phyloP scores from a whole-genome alignment of 2,113 vertebrate species.

The Ictalurus punctatus region DNA sequence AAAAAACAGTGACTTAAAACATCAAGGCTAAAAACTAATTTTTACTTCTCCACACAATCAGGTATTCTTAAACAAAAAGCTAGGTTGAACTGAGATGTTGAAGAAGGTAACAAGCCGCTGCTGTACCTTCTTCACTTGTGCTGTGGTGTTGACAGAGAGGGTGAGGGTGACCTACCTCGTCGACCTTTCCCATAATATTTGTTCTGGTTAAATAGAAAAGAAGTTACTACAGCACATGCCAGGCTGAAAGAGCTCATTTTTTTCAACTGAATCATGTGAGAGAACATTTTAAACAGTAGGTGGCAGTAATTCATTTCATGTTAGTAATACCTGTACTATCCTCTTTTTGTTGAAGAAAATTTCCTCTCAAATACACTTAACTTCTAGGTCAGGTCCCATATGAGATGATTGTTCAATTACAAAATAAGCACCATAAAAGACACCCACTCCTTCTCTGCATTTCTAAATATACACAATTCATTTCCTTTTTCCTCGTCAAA shows the following conservation, averaged over 20 bases:
- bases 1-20: too few species aligned
- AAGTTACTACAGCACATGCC: slow-evolving; percentile 24
- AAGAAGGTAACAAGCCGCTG: neutral
- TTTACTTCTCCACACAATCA: neutral
- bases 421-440: slow-evolving; percentile 64
- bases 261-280: slow-evolving; percentile 48
- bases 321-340: neutral
- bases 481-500: neutral
- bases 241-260: slow-evolving; percentile 19
- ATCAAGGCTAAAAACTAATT: neutral
- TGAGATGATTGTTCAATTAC: slow-evolving; percentile 69
- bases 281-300: slow-evolving; percentile 52
- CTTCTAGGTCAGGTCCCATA: slow-evolving; percentile 63
- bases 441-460: slow-evolving; percentile 49
- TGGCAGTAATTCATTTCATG: slow-evolving; percentile 62
- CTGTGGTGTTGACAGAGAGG: neutral
- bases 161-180: neutral
- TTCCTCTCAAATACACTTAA: slow-evolving; percentile 31
- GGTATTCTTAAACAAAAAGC: neutral
- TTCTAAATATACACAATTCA: slow-evolving; percentile 8
- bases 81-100: neutral
- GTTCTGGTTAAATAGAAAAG: slow-evolving; percentile 21
- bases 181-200: slow-evolving; percentile 26
- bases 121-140: neutral
- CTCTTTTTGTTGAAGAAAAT: neutral